These are phyloP conservation scores for Melieria omissa DNA, from an alignment of 2,888 invertebrate genomes.

Conservation along the genomic window DNA sequence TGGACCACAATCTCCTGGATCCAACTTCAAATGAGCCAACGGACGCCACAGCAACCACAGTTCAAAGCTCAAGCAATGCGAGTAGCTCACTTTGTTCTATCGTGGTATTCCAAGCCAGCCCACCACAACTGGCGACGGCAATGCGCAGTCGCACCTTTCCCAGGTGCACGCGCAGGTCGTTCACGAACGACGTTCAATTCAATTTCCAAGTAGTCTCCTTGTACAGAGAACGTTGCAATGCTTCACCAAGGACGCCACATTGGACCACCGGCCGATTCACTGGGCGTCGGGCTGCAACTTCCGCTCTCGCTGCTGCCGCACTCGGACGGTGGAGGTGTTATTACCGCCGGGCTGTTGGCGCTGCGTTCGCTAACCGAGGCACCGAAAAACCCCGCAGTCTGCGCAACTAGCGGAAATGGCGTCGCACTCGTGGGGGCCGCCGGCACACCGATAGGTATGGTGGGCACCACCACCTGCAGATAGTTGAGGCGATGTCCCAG, in stretches of 20 bases:
- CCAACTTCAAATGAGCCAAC: too few relatives aligned
- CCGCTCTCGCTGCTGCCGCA: constrained; percentile 65
- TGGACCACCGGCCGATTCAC: constrained; percentile 59
- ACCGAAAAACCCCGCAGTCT: constrained; percentile 38
- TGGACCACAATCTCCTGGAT: too few relatives aligned
- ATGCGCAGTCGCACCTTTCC: constrained; percentile 1
- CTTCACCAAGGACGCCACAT: constrained; percentile 66
- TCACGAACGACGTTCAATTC: constrained; percentile 18
- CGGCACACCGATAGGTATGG: constrained; percentile 43
- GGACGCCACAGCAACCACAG: too few relatives aligned
- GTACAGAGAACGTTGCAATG: not conserved
- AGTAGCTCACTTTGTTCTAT: too few relatives aligned
- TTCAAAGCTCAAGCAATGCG: too few relatives aligned
- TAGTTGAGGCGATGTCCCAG: constrained; percentile 84
- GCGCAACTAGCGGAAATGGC: constrained; percentile 40
- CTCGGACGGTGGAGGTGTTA: constrained; percentile 66
- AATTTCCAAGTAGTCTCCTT: constrained; percentile 20
- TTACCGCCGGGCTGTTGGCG: constrained; percentile 48
- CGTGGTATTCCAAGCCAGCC: not conserved
- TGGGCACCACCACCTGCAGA: constrained; percentile 65
- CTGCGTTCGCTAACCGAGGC: constrained; percentile 38
- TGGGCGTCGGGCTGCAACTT: constrained; percentile 63
- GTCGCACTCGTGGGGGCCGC: constrained; percentile 30
- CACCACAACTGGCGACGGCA: constrained; percentile 41
- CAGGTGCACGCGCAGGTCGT: not conserved